Evolutionary conservation across 2,113 vertebrate genomes (phyloP).

Genomic region (Myrmecophaga tridactyla): DNA sequence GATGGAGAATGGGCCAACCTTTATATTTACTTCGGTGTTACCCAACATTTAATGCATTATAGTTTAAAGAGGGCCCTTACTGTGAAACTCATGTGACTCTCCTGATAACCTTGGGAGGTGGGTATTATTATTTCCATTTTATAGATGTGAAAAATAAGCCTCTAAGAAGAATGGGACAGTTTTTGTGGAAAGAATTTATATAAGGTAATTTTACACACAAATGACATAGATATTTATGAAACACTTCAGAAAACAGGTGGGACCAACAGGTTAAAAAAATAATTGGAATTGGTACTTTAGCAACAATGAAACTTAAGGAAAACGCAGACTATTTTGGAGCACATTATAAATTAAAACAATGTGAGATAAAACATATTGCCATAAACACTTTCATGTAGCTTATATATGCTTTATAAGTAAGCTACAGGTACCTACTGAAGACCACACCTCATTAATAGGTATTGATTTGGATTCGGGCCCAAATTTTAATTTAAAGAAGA

Average conservation of each 20-base stretch:
- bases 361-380: neutral
- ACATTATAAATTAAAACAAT: constrained; percentile 62
- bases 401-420: neutral
- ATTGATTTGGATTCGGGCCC: neutral
- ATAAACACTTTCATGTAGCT: neutral
- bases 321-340: constrained; percentile 18
- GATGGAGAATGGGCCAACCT: neutral
- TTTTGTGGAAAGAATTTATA: constrained; percentile 8
- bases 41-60: neutral
- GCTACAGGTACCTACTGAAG: neutral
- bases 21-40: neutral
- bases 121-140: neutral
- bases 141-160: neutral
- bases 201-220: constrained; percentile 49
- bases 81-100: neutral
- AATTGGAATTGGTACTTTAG: constrained; percentile 69
- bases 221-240: constrained; percentile 67
- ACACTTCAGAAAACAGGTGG: constrained; percentile 67
- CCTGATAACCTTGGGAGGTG: neutral
- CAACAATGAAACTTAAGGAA: constrained; percentile 62
- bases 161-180: neutral
- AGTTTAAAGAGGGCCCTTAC: neutral
- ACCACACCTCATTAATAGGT: neutral
- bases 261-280: constrained; percentile 69
- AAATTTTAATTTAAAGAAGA: constrained; percentile 45